A percentile compares a stretch with the other conserved stretches of the same genome.
Evolutionary conservation across 2,797 vertebrate species (phyloP).

Genomic region (Pyrocephalus nanus): DNA sequence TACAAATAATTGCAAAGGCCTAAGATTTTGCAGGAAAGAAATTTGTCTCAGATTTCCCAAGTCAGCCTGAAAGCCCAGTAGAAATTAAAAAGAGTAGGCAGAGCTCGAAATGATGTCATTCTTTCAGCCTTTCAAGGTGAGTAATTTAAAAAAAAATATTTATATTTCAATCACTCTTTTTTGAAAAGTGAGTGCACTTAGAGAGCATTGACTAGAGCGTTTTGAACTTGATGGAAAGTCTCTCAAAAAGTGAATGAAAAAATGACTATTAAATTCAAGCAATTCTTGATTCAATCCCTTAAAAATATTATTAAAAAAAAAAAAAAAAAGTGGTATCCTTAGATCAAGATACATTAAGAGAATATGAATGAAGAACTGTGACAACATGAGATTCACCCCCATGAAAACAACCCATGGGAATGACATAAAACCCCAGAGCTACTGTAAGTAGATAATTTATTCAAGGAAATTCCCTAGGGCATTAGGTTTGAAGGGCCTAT

Average conservation of each 20-base stretch:
- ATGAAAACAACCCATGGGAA: neutral
- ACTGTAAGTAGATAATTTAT: neutral
- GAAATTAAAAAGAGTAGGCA: neutral
- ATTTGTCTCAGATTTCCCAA: neutral
- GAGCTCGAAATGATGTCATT: neutral
- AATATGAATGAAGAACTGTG: neutral
- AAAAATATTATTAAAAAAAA: neutral
- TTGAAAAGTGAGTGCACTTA: neutral
- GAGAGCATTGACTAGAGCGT: neutral
- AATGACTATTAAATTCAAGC: neutral
- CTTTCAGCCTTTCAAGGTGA: conserved; percentile 16
- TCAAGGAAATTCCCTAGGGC: neutral
- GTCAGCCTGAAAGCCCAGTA: neutral
- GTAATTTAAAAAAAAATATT: neutral
- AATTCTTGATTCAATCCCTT: neutral
- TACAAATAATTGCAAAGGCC: neutral
- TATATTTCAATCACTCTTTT: neutral
- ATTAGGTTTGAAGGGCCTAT: fast-evolving
- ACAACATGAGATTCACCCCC: neutral
- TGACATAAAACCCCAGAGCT: neutral
- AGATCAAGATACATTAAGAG: neutral
- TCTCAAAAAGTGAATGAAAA: neutral
- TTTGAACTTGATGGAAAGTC: neutral
- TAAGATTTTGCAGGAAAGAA: neutral
- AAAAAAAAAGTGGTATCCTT: neutral